These are phyloP conservation scores for Ypsolopha scabrella DNA, from an alignment of 2,888 invertebrate species.

Conservation along the genomic window DNA sequence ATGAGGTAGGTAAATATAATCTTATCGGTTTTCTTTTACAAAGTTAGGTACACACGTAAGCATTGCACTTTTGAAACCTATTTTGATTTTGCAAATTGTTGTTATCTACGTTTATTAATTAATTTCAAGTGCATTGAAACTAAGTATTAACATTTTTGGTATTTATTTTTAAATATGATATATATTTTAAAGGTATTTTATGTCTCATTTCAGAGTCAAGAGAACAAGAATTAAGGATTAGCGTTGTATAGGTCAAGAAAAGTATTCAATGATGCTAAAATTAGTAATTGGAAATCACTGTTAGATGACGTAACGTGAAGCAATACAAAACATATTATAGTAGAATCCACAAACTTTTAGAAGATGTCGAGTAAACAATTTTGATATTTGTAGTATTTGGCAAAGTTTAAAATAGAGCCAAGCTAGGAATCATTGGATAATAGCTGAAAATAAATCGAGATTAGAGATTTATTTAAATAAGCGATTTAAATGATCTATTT, in stretches of 20 bases:
- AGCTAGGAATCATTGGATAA: too few species aligned
- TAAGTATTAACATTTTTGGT: slow-evolving; percentile 9
- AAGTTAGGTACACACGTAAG: background rate
- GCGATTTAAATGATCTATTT: too few species aligned
- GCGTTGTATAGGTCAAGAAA: background rate
- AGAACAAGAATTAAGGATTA: slow-evolving; percentile 37
- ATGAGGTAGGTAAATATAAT: slow-evolving; percentile 47
- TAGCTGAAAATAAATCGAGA: too few species aligned
- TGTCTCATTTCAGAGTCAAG: slow-evolving; percentile 51
- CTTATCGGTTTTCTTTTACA: slow-evolving; percentile 17
- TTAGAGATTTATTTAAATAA: too few species aligned
- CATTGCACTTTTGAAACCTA: too few species aligned
- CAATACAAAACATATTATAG: slow-evolving; percentile 32
- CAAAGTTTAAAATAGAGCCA: background rate
- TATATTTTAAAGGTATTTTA: background rate
- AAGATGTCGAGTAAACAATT: slow-evolving; percentile 15
- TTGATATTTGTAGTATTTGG: slow-evolving; percentile 30
- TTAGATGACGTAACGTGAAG: slow-evolving; percentile 24
- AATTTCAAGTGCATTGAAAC: too few species aligned
- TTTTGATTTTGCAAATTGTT: too few species aligned
- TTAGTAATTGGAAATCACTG: background rate
- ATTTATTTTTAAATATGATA: slow-evolving; percentile 19
- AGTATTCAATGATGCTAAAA: slow-evolving; percentile 6
- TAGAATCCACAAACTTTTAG: slow-evolving; percentile 5
- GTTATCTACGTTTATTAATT: too few species aligned